Base-by-base conservation (phyloP, 2,888 invertebrate species). In the Andrena minutula region DNA sequence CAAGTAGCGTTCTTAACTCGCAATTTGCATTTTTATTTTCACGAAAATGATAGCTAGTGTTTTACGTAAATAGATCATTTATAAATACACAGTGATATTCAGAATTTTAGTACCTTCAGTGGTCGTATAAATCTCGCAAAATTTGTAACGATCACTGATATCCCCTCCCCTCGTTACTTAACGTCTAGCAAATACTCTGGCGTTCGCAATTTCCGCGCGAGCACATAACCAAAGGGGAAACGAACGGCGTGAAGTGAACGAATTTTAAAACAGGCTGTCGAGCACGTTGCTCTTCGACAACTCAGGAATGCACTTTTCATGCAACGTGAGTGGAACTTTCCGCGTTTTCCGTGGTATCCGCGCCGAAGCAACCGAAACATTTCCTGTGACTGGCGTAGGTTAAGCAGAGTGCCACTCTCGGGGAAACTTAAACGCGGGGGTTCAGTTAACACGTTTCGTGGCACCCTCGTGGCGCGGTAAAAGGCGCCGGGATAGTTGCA, bases 401-500 rank as follows among this genome's bases (percentile, higher is more conserved):
- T 85, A 72, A 69, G 68, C 47, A 23, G 74, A 58, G 68, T 63
- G 3, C 58, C 72, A 65, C 61, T 63, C 83, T 60, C 49, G 10
- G 16, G 68, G 68, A 64, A 76, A 61, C 56, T 60, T 63, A 72
- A 65, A 64, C 60, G 65, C 56, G 30, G 61, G 72, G 72, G 79
- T 74, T 75, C 41, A 16, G 16, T 16, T 41, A 76, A 83, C 77
- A 77, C 53, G 74, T 76, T 76, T 65, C 68, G 65, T n/a, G 61
- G n/a, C 64, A 64, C 53, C 28, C 65, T 60, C 12, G 53, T 12
- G 30, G 71, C 28, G 56, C 26, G 60, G 20, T 35, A 51, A 75
- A 73, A 78, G 61, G 53, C 70, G 47, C 58, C 12, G 47, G 30
- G 51, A 63, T 53, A 85, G 75, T 73, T 28, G 32, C 41, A 8